Conservation (phyloP, 2,797 vertebrate species). For the Coendou prehensilis region DNA sequence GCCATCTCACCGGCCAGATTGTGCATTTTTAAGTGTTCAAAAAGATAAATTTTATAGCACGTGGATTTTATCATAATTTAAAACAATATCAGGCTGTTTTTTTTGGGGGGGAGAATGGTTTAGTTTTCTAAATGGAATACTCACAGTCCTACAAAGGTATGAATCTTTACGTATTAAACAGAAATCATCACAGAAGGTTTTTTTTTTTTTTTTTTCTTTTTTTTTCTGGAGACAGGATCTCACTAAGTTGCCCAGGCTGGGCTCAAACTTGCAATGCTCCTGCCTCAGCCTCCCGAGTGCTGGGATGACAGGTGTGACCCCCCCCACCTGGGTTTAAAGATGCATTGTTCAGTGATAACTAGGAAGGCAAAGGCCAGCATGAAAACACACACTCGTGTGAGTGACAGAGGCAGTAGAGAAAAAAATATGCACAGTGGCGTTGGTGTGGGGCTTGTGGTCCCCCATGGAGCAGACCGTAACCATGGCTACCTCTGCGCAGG, state of each 20-base stretch:
- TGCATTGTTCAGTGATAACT: not conserved
- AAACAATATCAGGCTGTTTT: not conserved
- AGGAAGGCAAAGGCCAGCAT: not conserved
- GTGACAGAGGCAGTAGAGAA: not conserved
- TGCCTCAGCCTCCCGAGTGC: not conserved
- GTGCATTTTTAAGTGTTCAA: not conserved
- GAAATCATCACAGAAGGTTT: no score
- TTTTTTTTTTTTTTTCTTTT: no score
- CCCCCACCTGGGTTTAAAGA: not conserved
- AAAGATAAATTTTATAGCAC: not conserved
- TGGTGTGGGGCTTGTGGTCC: no score
- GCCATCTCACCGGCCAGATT: not conserved
- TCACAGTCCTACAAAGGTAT: not conserved
- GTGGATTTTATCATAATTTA: not conserved
- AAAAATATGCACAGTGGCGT: not conserved
- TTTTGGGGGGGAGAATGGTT: not conserved
- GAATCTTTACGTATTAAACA: not conserved
- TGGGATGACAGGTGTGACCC: not conserved
- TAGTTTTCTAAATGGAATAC: not conserved
- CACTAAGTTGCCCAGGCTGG: not conserved
- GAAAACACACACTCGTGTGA: not conserved
- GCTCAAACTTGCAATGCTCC: not conserved
- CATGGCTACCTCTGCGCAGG: not conserved
- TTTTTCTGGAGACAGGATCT: no score
- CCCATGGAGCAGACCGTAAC: accelerated